Conservation (phyloP, 2,888 invertebrate genomes). For the Caenorhabditis sp. region DNA sequence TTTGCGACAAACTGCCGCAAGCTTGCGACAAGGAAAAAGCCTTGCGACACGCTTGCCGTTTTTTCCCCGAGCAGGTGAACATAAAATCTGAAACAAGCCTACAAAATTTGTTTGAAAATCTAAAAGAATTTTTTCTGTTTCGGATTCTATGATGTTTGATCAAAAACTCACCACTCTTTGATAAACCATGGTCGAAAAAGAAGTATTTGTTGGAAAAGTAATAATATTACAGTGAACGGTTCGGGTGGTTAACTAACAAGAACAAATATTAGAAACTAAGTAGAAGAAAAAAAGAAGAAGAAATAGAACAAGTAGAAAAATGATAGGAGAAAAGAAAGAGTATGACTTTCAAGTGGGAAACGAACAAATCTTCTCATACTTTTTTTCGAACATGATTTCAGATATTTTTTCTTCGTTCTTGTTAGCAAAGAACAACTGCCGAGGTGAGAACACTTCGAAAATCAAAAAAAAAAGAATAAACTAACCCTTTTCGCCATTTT, state of each 20-base stretch:
- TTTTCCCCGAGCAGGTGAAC: too few relatives aligned
- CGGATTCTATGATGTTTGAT: too few relatives aligned
- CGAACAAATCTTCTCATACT: neutral
- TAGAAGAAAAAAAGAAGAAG: neutral
- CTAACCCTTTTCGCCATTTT: conserved; percentile 3
- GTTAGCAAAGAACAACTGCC: neutral
- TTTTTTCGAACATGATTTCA: neutral
- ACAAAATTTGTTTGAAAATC: neutral
- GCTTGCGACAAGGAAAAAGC: too few relatives aligned
- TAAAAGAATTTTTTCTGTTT: neutral
- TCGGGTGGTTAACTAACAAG: neutral
- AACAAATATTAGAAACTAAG: conserved; percentile 1
- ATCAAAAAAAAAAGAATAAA: neutral
- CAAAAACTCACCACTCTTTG: conserved; percentile 20
- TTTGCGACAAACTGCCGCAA: too few relatives aligned
- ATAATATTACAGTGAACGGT: conserved; percentile 1
- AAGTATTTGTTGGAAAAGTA: neutral
- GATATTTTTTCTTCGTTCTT: neutral
- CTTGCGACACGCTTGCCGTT: too few relatives aligned
- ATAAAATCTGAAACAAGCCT: too few relatives aligned
- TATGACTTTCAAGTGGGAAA: neutral
- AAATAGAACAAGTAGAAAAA: neutral
- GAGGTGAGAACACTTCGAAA: neutral
- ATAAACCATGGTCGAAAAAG: conserved; percentile 9
- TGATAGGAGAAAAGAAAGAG: too few relatives aligned